Base-by-base conservation (phyloP, 2,888 invertebrate genomes). In the Caenorhabditis sp. region DNA sequence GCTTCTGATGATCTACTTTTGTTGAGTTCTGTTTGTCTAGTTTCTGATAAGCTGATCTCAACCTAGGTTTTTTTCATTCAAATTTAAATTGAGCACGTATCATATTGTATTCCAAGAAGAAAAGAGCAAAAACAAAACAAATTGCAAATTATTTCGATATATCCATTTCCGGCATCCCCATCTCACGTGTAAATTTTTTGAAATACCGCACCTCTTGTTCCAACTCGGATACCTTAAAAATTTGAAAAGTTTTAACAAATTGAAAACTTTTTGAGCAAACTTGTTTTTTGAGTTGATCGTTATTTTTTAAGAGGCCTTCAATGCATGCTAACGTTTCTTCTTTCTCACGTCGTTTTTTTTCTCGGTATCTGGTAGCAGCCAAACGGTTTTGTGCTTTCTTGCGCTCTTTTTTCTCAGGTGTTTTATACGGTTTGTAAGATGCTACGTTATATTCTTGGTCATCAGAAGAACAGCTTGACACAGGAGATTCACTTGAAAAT, bases 141-240 rank as follows among this genome's bases (percentile, higher is more conserved):
- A n/a, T n/a, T n/a, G n/a, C n/a, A n/a, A n/a, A n/a, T n/a, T n/a
- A n/a, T n/a, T n/a, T n/a, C n/a, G n/a, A n/a, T n/a, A n/a, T n/a
- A n/a, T n/a, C n/a, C n/a, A n/a, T n/a, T n/a, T n/a, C n/a, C n/a
- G n/a, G n/a, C n/a, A 88, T 80, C 26, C 88, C 88, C 65, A 88
- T 68, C 35, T 88, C 88, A 18, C 28, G 64, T 84, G 88, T 86
- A 32, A 89, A 77, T 32, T 87, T 87, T 65, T 85, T 86, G 60
- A 90, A 81, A 53, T 89, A 90, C 24, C 71, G 71, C 65, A 90
- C 80, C 78, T 90, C 90, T 24, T 82, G 78, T 53, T 84, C 82
- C 40, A 90, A 67, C 20, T 83, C 85, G 20, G 67, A 50, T 6
- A 88, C 85, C 85, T 86, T 55, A 56, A 84, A 80, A 32, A 8